Percentiles rank a stretch among this genome's conserved stretches.
These are phyloP conservation scores for Caprella mutica DNA, from an alignment of 2,888 invertebrate species.

Conservation along the genomic window DNA sequence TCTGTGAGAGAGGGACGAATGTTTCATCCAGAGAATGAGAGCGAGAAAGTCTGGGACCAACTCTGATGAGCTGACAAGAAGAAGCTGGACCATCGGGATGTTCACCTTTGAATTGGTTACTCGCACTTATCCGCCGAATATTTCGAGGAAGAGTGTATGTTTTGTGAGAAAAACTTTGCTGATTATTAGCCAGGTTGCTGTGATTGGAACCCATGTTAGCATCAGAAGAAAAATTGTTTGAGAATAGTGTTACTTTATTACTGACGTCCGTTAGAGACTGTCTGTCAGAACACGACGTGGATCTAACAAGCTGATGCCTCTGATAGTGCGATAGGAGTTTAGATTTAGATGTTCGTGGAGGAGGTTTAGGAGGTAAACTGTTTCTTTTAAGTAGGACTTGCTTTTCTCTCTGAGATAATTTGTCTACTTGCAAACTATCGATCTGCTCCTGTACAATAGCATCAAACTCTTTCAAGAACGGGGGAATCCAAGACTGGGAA, in stretches of 20 bases:
- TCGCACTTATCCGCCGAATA: conserved; percentile 18
- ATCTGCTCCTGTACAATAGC: conserved; percentile 23
- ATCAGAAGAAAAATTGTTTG: neutral
- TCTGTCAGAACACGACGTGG: too few species aligned
- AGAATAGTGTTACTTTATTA: too few species aligned
- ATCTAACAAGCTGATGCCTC: too few species aligned
- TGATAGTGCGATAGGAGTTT: too few species aligned
- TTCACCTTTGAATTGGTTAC: neutral
- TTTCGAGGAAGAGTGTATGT: conserved; percentile 29
- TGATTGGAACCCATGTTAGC: neutral
- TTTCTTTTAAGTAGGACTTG: neutral
- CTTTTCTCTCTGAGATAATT: neutral
- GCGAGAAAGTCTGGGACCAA: conserved; percentile 28
- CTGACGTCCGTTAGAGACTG: too few species aligned
- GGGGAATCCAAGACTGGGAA: conserved; percentile 19
- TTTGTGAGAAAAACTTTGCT: neutral
- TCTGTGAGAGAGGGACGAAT: conserved; percentile 4
- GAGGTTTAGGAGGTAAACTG: neutral
- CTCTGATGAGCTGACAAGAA: conserved; percentile 20
- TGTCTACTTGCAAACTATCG: neutral
- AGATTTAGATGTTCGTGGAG: neutral
- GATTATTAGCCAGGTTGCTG: neutral
- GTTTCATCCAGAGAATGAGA: conserved; percentile 29
- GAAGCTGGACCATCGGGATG: conserved; percentile 25
- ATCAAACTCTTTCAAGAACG: conserved; percentile 20